A percentile compares a stretch with the other conserved stretches of the same genome.
These are phyloP conservation scores for Smutsia gigantea DNA, from an alignment of 2,797 vertebrate species.

Conservation along the genomic window DNA sequence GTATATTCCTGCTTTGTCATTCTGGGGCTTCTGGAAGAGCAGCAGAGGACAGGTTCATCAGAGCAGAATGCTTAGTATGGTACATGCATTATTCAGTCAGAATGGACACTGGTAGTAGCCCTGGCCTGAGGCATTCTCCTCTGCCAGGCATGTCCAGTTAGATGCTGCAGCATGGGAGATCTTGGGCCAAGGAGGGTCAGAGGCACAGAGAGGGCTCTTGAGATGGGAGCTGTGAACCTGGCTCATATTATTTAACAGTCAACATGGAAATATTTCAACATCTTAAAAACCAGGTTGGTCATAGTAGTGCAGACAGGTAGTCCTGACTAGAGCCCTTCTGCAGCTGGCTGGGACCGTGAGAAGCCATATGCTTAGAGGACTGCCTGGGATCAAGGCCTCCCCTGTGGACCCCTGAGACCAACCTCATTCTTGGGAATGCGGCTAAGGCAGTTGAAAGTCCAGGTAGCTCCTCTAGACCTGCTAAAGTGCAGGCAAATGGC, in stretches of 20 bases:
- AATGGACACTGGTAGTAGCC: background rate
- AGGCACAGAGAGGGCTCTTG: background rate
- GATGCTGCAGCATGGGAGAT: background rate
- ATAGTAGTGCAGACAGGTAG: no score
- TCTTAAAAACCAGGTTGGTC: background rate
- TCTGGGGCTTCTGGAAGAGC: background rate
- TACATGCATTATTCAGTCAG: background rate
- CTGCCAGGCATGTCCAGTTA: background rate
- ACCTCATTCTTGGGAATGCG: background rate
- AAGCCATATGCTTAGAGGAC: background rate
- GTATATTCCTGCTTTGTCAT: accelerated
- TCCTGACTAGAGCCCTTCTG: background rate
- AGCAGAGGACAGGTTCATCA: background rate
- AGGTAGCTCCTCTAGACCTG: background rate
- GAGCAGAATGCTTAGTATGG: background rate
- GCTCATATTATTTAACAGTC: background rate
- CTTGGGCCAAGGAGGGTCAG: background rate
- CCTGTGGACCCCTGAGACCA: background rate
- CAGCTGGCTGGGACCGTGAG: background rate
- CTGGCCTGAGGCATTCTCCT: background rate
- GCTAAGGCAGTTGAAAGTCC: background rate
- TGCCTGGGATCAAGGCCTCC: background rate
- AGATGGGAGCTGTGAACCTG: background rate
- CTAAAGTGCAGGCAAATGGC: accelerated
- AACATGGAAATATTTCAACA: background rate